A percentile compares a stretch with the other conserved stretches of the same genome.
These are phyloP conservation scores for Lycodopsis pacificus DNA, from an alignment of 2,797 vertebrate genomes.

Conservation along the genomic window DNA sequence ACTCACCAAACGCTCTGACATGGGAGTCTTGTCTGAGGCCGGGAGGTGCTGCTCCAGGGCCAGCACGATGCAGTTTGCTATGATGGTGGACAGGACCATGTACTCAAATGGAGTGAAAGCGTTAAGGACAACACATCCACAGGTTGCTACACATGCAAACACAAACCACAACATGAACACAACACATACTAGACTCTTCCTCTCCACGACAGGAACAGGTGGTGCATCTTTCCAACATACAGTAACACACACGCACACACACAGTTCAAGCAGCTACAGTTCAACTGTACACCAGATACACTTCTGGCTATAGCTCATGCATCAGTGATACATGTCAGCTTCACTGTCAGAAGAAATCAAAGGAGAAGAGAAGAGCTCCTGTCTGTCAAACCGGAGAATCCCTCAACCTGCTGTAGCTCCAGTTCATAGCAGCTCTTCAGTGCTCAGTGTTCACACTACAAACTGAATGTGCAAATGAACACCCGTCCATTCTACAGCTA, in stretches of 20 bases:
- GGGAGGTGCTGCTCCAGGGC: constrained; percentile 98
- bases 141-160: constrained; percentile 10
- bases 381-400: neutral
- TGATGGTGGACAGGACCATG: constrained; percentile 98
- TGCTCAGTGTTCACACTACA: no score
- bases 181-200: neutral
- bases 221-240: neutral
- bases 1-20: constrained; percentile 98
- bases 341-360: neutral
- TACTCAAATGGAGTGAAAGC: constrained; percentile 95
- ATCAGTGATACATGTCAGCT: neutral
- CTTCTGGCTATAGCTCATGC: neutral
- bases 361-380: neutral
- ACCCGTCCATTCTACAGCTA: neutral
- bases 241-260: neutral
- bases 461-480: no score
- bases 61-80: constrained; percentile 98
- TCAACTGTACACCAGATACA: neutral
- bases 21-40: constrained; percentile 94
- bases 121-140: constrained; percentile 75
- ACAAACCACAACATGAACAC: neutral
- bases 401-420: no score
- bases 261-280: neutral
- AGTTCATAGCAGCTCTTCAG: neutral
- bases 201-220: neutral